Evolutionary conservation across 35 echinoderm and acorn worm genomes (phyloP).

Genomic region (Acanthaster planci): DNA sequence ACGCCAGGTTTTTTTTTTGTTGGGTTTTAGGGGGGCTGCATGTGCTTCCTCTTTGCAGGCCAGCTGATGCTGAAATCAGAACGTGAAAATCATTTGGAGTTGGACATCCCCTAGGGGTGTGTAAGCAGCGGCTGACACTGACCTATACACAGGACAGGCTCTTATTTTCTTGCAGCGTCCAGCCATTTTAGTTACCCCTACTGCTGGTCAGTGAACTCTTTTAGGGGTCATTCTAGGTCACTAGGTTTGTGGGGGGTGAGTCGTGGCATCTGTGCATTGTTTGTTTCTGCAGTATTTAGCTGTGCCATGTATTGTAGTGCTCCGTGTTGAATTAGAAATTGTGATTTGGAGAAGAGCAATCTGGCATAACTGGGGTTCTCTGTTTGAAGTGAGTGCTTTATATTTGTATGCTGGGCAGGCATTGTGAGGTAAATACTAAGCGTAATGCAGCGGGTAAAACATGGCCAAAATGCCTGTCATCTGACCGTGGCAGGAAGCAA

Average conservation of each 20-base stretch:
- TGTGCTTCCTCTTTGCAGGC: not conserved
- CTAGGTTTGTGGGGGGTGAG: not conserved
- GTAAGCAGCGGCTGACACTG: not conserved
- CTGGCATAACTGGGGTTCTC: too few relatives aligned
- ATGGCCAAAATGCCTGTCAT: too few relatives aligned
- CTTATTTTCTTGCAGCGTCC: not conserved
- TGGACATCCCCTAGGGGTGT: constrained; percentile 9
- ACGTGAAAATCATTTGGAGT: constrained; percentile 22
- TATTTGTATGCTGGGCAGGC: too few relatives aligned
- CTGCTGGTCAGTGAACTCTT: constrained; percentile 20
- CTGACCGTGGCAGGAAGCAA: too few relatives aligned
- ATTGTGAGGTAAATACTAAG: too few relatives aligned
- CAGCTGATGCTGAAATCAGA: not conserved
- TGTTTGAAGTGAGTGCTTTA: too few relatives aligned
- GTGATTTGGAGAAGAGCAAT: too few relatives aligned
- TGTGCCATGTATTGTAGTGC: too few relatives aligned
- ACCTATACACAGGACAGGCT: constrained; percentile 18
- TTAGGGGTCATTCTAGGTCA: constrained; percentile 22
- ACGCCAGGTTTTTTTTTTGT: not conserved
- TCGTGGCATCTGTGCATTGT: too few relatives aligned
- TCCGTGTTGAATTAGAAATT: not conserved
- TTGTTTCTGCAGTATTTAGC: too few relatives aligned
- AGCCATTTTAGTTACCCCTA: not conserved
- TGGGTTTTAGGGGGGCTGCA: too few relatives aligned
- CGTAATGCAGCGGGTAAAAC: too few relatives aligned